Evolutionary conservation across 2,888 invertebrate genomes (phyloP).

Genomic region (Troides helena): DNA sequence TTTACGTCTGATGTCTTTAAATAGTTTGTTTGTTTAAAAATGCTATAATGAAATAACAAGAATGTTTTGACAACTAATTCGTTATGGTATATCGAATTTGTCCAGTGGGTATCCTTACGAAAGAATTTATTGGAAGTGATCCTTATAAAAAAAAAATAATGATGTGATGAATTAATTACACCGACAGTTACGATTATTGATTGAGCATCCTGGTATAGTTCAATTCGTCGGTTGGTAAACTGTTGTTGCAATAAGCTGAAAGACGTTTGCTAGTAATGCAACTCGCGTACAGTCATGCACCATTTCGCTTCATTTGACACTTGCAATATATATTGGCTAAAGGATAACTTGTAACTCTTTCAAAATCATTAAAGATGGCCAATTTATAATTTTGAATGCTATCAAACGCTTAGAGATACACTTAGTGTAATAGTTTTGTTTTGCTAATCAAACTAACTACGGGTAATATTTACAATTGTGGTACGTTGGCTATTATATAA

Average conservation of each 20-base stretch:
- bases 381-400: neutral
- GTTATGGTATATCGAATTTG: too few species aligned
- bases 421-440: neutral
- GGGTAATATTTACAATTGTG: neutral
- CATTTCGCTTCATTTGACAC: conserved; percentile 26
- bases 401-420: neutral
- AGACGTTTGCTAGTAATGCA: conserved; percentile 16
- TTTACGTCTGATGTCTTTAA: too few species aligned
- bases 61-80: too few species aligned
- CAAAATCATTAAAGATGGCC: conserved; percentile 5
- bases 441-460: neutral
- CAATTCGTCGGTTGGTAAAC: conserved; percentile 14
- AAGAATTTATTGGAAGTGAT: too few species aligned
- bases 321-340: conserved; percentile 11
- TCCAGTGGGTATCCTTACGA: too few species aligned
- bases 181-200: neutral
- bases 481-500: conserved; percentile 3
- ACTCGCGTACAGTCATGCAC: conserved; percentile 21
- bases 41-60: too few species aligned
- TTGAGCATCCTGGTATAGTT: neutral
- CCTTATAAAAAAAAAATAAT: neutral
- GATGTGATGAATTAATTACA: neutral
- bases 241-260: conserved; percentile 18
- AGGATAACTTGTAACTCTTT: conserved; percentile 18
- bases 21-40: too few species aligned